These are phyloP conservation scores for Micromesistius poutassou DNA, from an alignment of 2,797 vertebrate species.

Conservation along the genomic window DNA sequence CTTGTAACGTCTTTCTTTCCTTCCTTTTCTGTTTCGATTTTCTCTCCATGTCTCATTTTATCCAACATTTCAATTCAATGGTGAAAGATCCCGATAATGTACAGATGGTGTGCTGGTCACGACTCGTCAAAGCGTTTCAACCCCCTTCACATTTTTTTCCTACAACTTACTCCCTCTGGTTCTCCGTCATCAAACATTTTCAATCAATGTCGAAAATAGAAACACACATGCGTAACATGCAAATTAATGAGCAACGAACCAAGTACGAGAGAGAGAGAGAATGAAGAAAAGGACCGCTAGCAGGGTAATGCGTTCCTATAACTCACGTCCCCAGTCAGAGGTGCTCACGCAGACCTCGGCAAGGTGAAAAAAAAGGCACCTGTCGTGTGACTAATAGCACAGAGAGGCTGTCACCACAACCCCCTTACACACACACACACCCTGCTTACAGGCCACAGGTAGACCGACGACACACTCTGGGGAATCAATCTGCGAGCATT, in stretches of 20 bases:
- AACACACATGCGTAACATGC: neutral
- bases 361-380: slow-evolving; percentile 45
- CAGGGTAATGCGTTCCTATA: slow-evolving; percentile 36
- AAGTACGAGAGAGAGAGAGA: neutral
- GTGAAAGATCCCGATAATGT: neutral
- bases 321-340: slow-evolving; percentile 46
- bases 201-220: neutral
- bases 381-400: slow-evolving; percentile 60
- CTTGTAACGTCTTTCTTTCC: neutral
- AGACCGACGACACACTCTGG: slow-evolving; percentile 46
- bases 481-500: slow-evolving; percentile 54
- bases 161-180: neutral
- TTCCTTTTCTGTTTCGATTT: neutral
- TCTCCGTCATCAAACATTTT: neutral
- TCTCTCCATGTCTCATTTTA: neutral
- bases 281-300: slow-evolving; percentile 1
- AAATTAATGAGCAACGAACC: neutral
- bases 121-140: neutral
- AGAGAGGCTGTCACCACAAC: slow-evolving; percentile 59
- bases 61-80: neutral
- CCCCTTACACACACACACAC: slow-evolving; percentile 38
- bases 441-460: slow-evolving; percentile 28
- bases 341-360: slow-evolving; percentile 28
- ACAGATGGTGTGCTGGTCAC: neutral
- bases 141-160: neutral